Base-by-base conservation (phyloP, 2,797 vertebrate genomes). In the Sebastolobus alascanus region DNA sequence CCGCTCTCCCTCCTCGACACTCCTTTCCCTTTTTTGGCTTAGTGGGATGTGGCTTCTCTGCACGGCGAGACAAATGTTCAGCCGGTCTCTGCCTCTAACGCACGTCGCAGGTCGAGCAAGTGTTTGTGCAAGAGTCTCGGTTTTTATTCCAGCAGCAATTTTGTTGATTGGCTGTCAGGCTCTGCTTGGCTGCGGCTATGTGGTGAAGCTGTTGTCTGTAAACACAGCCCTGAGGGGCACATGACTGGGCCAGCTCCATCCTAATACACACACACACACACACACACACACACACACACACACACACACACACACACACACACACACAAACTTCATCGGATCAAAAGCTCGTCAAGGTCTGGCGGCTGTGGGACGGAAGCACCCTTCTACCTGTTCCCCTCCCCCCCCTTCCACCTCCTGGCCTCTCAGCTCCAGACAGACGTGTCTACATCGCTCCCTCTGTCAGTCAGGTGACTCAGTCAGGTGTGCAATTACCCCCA, bases 171-270 rank as follows among this genome's bases (percentile, higher is more conserved):
- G 87, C 82, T 93, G 91, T 90, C 90, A 85, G 89, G 89, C 79
- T 89, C 22, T 84, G 86, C 84, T 90, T 84, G 89, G 89, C 92
- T 92, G 91, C 64, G 46, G 84, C 84, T 82, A 81, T 75, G 88
- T 82, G 87, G 90, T 85, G 85, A 87, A 82, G 84, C 78, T 95
- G 92, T 94, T 94, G 87, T 93, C 85, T 93, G 91, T 94, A 95
- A 94, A 94, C 84, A 94, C 83, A 80, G 84, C 80, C 87, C 79
- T 13, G 77, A 77, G 89, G 43, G 90, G 87, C 91, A 89, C 93
- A 93, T 93, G 93, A 94, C 91, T 89, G 87, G 84, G 81, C 87
- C 84, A 67, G 78, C 75, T 84, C 72, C 61, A 80, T 79, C 73
- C 79, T 73, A 46, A 67, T 52, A 73, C 61, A 69, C 66, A 66